Conservation (phyloP, 2,113 vertebrate species). For the Bos javanicus region DNA sequence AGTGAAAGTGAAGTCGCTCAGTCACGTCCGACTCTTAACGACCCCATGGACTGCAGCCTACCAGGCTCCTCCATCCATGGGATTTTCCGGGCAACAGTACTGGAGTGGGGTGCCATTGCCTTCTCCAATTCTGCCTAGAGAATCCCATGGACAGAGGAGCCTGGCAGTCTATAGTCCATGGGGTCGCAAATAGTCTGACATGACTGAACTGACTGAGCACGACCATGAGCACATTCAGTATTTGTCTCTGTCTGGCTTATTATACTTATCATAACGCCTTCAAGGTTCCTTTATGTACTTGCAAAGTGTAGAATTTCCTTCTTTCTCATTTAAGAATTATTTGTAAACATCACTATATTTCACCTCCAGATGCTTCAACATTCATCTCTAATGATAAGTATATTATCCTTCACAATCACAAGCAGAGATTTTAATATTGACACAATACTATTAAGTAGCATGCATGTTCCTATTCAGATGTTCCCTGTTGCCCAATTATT, state of each 20-base stretch:
- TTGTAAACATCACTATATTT: neutral
- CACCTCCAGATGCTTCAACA: neutral
- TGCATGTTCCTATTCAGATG: neutral
- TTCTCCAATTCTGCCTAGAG: neutral
- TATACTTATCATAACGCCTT: neutral
- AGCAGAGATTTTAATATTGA: neutral
- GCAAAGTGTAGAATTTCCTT: neutral
- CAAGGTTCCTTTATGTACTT: neutral
- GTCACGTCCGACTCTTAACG: too few relatives aligned
- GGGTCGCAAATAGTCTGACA: neutral
- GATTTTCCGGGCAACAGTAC: too few relatives aligned
- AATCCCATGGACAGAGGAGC: neutral
- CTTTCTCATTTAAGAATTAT: neutral
- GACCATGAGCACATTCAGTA: neutral
- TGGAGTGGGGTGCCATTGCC: too few relatives aligned
- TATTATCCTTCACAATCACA: neutral
- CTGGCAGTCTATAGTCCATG: neutral
- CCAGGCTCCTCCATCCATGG: too few relatives aligned
- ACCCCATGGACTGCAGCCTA: too few relatives aligned
- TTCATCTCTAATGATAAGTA: neutral
- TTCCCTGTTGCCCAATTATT: neutral
- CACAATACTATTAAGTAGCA: neutral
- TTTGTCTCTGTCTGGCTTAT: neutral
- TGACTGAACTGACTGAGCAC: rapidly evolving
- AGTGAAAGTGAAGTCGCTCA: too few relatives aligned